Base-by-base conservation (phyloP, 2,888 invertebrate genomes). In the Tethea ocularis region DNA sequence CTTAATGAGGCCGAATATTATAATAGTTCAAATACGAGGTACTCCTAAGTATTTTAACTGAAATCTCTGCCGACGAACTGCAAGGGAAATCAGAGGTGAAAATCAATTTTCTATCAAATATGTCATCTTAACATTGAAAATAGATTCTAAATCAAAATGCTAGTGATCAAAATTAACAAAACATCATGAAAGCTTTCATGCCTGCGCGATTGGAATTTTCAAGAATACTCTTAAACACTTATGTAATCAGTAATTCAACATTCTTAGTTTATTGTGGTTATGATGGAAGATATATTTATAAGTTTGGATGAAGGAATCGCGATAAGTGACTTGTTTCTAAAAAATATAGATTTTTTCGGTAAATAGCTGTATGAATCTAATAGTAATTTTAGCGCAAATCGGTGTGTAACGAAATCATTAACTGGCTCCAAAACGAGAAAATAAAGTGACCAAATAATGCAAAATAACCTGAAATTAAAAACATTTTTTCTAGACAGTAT, bases 401-500 rank as follows among this genome's bases (percentile, higher is more conserved):
- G 10, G 10, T 29, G 8, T 29, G 10, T 8, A 29, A 29, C 10
- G 11, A 29, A 41, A n/a, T 17, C 8, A 41, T 6, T 20, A 22
- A 22, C 24, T 20, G 26, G 23, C 26, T 52, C n/a, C 13, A 52
- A 52, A n/a, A 23, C 17, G 13, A 52, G 15, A 52, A 23, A 23
- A 52, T 52, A 52, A 52, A n/a, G n/a, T 24, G n/a, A 53, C n/a
- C 11, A 2, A 4, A 23, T 26, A 8, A 22, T 46, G 52, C 62
- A 62, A 67, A 63, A 63, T 70, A 78, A 67, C 76, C 75, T 77
- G 76, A 83, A 83, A 81, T 75, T 63, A 82, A 83, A 82, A 77
- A 75, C 69, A 69, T 68, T 69, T 74, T 71, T 71, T 73, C 72
- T 59, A 66, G 65, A 79, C 73, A 75, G 67, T 71, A 75, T 75